phyloP scores from a whole-genome alignment of 2,797 vertebrate genomes.

The Hippopotamyrus pictus region DNA sequence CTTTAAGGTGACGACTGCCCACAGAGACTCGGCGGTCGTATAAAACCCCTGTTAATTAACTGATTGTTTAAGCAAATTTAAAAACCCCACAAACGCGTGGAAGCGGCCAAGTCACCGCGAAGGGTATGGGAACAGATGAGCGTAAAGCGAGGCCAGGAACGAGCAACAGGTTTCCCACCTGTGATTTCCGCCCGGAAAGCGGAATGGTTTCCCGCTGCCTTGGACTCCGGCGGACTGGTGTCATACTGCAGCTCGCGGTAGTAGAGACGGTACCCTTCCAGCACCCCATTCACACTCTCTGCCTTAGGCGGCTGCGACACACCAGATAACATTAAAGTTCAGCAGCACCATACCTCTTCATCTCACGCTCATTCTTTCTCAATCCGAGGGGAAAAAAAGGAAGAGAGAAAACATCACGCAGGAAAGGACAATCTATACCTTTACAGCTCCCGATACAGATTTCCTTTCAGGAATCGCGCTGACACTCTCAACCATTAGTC shows the following conservation, averaged over 20 bases:
- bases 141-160: background rate
- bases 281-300: conserved; percentile 76
- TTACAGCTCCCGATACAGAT: background rate
- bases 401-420: background rate
- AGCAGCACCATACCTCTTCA: conserved; percentile 20
- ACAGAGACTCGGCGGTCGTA: background rate
- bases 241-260: conserved; percentile 75
- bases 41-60: background rate
- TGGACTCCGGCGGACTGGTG: conserved; percentile 49
- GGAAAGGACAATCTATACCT: background rate
- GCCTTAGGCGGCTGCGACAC: conserved; percentile 70
- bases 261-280: conserved; percentile 86
- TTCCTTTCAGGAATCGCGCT: background rate
- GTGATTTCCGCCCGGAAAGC: conserved; percentile 64
- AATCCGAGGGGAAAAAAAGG: background rate
- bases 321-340: conserved; percentile 39
- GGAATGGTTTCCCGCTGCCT: conserved; percentile 55
- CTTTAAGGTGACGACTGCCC: background rate
- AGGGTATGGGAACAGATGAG: background rate
- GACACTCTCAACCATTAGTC: background rate
- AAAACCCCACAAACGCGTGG: background rate
- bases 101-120: background rate
- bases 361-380: conserved; percentile 30
- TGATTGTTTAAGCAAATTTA: background rate
- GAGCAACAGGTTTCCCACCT: conserved; percentile 53